These are phyloP conservation scores for Siderastrea radians DNA, from an alignment of 92 coral and sea anemone genomes.

Conservation along the genomic window DNA sequence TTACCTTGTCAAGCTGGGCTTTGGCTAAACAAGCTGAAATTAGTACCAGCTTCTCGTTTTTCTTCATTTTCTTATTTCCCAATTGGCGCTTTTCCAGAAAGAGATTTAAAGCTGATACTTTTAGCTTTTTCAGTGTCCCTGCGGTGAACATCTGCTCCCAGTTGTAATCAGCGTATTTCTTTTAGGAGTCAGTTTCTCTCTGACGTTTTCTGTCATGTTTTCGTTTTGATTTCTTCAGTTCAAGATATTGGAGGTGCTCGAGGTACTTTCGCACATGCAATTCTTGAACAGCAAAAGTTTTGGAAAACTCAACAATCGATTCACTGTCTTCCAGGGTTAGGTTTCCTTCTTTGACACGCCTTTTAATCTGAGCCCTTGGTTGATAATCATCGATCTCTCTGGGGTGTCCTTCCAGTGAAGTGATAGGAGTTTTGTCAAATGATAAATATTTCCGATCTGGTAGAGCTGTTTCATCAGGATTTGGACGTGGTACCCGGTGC, in stretches of 20 bases:
- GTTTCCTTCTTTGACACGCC: constrained; percentile 23
- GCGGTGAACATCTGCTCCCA: constrained; percentile 48
- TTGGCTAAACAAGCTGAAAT: constrained; percentile 52
- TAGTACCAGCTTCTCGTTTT: constrained; percentile 39
- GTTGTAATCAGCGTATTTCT: constrained; percentile 51
- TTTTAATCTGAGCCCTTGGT: constrained; percentile 54
- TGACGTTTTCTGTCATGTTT: constrained; percentile 50
- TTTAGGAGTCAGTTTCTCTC: constrained; percentile 55
- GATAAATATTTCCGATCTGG: constrained; percentile 53
- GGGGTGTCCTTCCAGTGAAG: constrained; percentile 39
- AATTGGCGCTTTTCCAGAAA: constrained; percentile 50
- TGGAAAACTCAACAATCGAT: constrained; percentile 11
- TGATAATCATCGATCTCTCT: constrained; percentile 51
- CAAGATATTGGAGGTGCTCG: background rate
- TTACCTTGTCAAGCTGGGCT: constrained; percentile 52
- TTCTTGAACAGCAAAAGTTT: constrained; percentile 22
- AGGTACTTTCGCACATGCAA: constrained; percentile 42
- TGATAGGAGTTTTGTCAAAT: constrained; percentile 44
- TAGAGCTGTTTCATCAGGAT: constrained; percentile 55
- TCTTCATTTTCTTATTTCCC: constrained; percentile 51
- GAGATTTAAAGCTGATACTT: background rate
- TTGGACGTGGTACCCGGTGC: constrained; percentile 59
- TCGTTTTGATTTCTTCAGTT: constrained; percentile 51
- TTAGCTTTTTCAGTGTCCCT: constrained; percentile 10
- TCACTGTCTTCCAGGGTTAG: constrained; percentile 51